Conservation (phyloP, 2,113 vertebrate species). For the Empidonax traillii region DNA sequence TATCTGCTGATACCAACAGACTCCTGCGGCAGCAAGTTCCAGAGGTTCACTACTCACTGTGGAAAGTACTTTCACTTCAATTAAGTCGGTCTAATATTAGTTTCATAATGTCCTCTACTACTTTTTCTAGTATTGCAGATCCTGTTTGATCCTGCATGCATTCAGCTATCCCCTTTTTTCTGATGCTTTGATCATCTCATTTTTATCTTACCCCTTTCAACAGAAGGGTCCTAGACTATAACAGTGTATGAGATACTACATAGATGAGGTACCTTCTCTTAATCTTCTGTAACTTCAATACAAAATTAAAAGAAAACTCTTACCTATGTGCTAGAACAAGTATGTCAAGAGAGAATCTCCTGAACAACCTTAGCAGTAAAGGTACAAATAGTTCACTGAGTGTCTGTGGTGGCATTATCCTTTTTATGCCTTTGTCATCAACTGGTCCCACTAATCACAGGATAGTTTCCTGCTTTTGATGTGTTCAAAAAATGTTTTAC, state of each 20-base stretch:
- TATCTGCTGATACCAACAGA: neutral
- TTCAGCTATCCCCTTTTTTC: neutral
- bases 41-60: neutral
- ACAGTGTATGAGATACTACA: neutral
- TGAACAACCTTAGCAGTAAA: neutral
- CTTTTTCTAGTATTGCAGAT: neutral
- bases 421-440: conserved; percentile 22
- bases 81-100: neutral
- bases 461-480: conserved; percentile 10
- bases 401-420: neutral
- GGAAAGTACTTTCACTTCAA: neutral
- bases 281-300: neutral
- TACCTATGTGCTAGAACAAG: neutral
- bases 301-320: neutral
- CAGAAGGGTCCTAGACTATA: neutral
- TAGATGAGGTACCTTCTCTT: neutral
- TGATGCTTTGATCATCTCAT: neutral
- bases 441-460: neutral
- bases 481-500: conserved; percentile 10
- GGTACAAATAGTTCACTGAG: neutral
- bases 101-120: neutral
- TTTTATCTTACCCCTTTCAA: neutral
- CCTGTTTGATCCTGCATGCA: neutral
- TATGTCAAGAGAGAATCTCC: neutral
- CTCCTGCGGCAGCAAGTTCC: neutral